Base-by-base conservation (phyloP, 2,113 vertebrate genomes). In the Hucho hucho region DNA sequence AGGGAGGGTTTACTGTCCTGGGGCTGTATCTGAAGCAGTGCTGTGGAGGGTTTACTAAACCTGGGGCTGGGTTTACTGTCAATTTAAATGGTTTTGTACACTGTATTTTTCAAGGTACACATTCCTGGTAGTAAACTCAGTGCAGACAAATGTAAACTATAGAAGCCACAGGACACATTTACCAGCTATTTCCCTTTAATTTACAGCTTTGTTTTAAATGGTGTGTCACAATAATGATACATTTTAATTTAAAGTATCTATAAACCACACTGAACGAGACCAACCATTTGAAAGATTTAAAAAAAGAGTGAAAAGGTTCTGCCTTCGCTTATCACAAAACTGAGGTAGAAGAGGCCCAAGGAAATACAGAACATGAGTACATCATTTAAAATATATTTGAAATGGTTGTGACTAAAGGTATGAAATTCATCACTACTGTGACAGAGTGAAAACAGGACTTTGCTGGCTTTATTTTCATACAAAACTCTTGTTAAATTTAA, bases 31-130 rank as follows among this genome's bases (percentile, higher is more conserved):
- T 90, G 86, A n/a, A 88, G 81, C 26, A 90, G 84, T 29, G 88
- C 78, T 61, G 87, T 65, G n/a, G 88, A 74, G 11, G 83, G 90
- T 79, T 94, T 95, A 46, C 80, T 89, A 86, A n/a, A n/a, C n/a
- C 93, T 89, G 1, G 92, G 88, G 22, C 94, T 90, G 1, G 96
- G 96, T 25, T 93, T 91, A 78, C 92, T 92, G 89, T 95, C 96
- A 37, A 7, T 37, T 6, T 37, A 37, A 7, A n/a, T n/a, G 7
- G 32, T 37, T 37, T 2, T 43, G 7, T 43, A 43, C 37, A 43
- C 37, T 43, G 6, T 37, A 43, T 11, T 43, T 9, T 9, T 37
- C 6, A 37, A 37, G 32, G 32, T 37, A 9, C 6, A 37, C 6
- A 43, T 43, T 43, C 7, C 9, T 43, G 9, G 2, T 43, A 18